Base-by-base conservation (phyloP, 2,113 vertebrate genomes). In the Trogon melanurus region DNA sequence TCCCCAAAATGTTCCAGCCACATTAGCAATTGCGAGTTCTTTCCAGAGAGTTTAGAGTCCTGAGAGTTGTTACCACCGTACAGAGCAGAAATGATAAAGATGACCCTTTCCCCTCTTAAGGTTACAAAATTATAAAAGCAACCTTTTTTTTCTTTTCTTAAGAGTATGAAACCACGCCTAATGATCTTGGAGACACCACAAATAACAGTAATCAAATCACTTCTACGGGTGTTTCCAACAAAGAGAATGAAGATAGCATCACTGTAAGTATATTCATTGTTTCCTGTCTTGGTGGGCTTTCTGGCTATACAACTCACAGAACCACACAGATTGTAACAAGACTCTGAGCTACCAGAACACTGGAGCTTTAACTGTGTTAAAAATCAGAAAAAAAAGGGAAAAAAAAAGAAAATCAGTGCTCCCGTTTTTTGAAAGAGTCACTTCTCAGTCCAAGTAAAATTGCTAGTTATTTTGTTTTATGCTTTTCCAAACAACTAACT, bases 241-340 rank as follows among this genome's bases (percentile, higher is more conserved):
- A 97, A 92, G 89, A 96, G 2, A 98, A 97, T 79, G 98, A 99
- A 97, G 99, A 99, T 89, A 98, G 98, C 96, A 98, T 99, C 72
- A 99, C 99, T 96, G 99, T 99, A 98, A 99, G 99, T 99, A 86
- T 47, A 78, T 67, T 81, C 26, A 15, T 85, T 72, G 48, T 95
- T 95, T 96, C 71, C 61, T 94, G 72, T 72, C 66, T 81, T 56
- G 69, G 75, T 2, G 29, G 83, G 64, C 53, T 79, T 81, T 48
- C 79, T 72, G 30, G 11, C 38, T 80, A 4, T 25, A 17, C 3
- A 84, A 70, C n/a, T 75, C 14, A 44, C 1, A 70, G 54, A 76
- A 45, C 29, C 69, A 32, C 0, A 4, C 30, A 58, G 56, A 16
- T 44, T 60, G 13, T 78, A 86, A 71, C 10, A 62, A 53, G 83